Percentiles rank a stretch among this genome's conserved stretches.
Evolutionary conservation across 2,113 vertebrate species (phyloP).

Genomic region (Isichthys henryi): DNA sequence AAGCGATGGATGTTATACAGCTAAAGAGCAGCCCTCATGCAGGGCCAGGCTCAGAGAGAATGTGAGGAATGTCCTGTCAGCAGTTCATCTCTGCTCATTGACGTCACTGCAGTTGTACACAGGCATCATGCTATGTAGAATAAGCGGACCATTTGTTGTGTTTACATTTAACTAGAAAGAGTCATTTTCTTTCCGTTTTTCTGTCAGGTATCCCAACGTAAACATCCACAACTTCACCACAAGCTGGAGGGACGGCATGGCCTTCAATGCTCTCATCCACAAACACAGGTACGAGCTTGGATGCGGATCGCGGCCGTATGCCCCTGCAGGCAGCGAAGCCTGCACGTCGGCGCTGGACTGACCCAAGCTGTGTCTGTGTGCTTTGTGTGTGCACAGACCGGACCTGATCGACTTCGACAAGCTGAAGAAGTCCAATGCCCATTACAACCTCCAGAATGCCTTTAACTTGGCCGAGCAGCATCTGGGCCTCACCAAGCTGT

Average conservation of each 20-base stretch:
- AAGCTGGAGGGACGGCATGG: slow-evolving; percentile 97
- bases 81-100: not conserved
- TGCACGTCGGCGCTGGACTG: not conserved
- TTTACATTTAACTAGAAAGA: not conserved
- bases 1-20: not conserved
- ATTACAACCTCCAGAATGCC: slow-evolving; percentile 96
- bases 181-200: slow-evolving; percentile 11
- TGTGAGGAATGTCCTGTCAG: not conserved
- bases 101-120: not conserved
- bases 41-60: not conserved
- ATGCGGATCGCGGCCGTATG: not conserved
- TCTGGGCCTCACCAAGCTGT: slow-evolving; percentile 86
- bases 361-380: not conserved
- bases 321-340: not conserved
- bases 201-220: slow-evolving; percentile 82
- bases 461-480: slow-evolving; percentile 95
- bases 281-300: slow-evolving; percentile 77
- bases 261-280: slow-evolving; percentile 95
- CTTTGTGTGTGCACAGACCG: slow-evolving; percentile 60
- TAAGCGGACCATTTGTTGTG: not conserved
- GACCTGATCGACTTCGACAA: slow-evolving; percentile 97
- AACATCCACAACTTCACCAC: slow-evolving; percentile 97
- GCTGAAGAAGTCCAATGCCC: slow-evolving; percentile 94
- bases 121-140: no score
- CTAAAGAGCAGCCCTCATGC: not conserved